Evolutionary conservation across 2,113 vertebrate species (phyloP), one percentile per base, ranked within the genome.

Genomic region (Egretta garzetta): DNA sequence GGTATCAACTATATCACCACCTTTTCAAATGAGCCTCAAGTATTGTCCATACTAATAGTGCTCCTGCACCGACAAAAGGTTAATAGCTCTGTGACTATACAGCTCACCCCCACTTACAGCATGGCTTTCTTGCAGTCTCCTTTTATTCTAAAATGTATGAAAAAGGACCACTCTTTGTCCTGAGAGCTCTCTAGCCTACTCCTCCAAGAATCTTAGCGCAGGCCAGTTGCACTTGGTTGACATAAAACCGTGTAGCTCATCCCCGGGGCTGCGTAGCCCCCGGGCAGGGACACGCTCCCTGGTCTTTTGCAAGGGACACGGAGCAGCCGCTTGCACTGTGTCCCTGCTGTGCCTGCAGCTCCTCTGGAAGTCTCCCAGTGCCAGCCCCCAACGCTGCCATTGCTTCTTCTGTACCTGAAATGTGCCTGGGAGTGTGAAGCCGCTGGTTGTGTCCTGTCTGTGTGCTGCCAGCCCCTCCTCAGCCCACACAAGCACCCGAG

Each of bases 261-360:
- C 26, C 55, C 45, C 37, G 37, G 80, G 50, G 26, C 82, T 64
- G 14, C 1, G 1, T 2, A 53, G 53, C 24, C 41, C n/a, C 8
- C 24, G 15, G 60, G n/a, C n/a, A n/a, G 64, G 45, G 35, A 39
- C 45, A n/a, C 41, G 2, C 30, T 72, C 0, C 0, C 47, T 37
- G 14, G 17, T 24, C 28, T 53, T 72, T 23, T 41, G 8, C 11
- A 16, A 23, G 21, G 45, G 12, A 45, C 21, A 10, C 14, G 0
- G 24, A 88, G 39, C 24, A 58, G 67, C 33, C 2, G 0, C 45
- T 26, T 39, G 24, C 11, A 27, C 14, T 7, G 20, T n/a, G 37
- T 21, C 60, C 39, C 55, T 59, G 45, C 39, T 83, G 39, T 71
- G 49, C 50, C 67, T 33, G 26, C 33, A 64, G 50, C 50, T 67